These are phyloP conservation scores for Stenurella melanura DNA, from an alignment of 2,888 invertebrate species.

Conservation along the genomic window DNA sequence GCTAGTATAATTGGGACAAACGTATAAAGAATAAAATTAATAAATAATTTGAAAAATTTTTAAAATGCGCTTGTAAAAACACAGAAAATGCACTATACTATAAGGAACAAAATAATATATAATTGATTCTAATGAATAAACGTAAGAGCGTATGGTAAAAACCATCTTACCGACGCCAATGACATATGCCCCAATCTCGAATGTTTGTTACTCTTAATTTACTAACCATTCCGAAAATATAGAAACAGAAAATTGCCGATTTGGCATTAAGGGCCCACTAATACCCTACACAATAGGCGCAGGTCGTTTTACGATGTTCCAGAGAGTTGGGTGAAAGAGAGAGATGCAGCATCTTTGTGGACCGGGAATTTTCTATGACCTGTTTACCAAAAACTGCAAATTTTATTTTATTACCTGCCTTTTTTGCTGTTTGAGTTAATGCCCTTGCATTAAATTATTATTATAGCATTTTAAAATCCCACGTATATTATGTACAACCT, in stretches of 20 bases:
- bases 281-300: slow-evolving; percentile 23
- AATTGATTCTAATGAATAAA: too few species aligned
- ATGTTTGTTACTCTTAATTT: slow-evolving; percentile 15
- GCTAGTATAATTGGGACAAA: too few species aligned
- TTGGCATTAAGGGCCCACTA: slow-evolving; percentile 26
- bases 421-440: neutral
- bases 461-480: too few species aligned
- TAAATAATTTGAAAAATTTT: too few species aligned
- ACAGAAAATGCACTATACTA: too few species aligned
- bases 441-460: too few species aligned
- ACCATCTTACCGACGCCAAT: neutral
- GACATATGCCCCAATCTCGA: neutral
- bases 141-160: too few species aligned
- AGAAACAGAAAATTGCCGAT: neutral
- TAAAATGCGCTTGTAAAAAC: too few species aligned
- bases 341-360: slow-evolving; percentile 4
- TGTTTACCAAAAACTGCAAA: slow-evolving; percentile 22
- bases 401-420: slow-evolving; percentile 40
- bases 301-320: slow-evolving; percentile 39
- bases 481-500: too few species aligned
- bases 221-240: slow-evolving; percentile 43
- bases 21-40: too few species aligned
- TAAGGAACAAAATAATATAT: too few species aligned
- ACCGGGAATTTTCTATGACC: neutral
- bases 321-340: slow-evolving; percentile 30